Evolutionary conservation across 2,888 invertebrate genomes (phyloP).

Genomic region (Teleogryllus oceanicus): DNA sequence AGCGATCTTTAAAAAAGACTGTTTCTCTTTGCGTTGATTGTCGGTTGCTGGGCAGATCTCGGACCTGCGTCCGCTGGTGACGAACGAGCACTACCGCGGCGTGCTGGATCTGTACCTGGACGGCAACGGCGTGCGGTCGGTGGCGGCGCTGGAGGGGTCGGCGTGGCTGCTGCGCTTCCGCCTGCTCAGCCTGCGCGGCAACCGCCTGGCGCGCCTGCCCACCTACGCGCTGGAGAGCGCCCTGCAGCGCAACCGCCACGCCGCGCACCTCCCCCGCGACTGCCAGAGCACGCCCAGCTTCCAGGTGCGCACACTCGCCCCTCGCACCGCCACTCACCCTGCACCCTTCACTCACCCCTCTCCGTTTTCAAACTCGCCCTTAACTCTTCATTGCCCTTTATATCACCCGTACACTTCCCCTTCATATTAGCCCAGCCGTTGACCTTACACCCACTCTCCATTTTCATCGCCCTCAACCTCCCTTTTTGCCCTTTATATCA

Average conservation of each 20-base stretch:
- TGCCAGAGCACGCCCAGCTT: conserved; percentile 76
- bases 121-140: conserved; percentile 65
- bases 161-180: conserved; percentile 75
- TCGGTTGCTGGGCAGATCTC: conserved; percentile 52
- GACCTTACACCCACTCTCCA: no score
- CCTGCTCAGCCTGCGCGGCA: conserved; percentile 71
- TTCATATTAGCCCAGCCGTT: no score
- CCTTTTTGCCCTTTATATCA: no score
- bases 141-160: conserved; percentile 69
- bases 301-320: conserved; percentile 51
- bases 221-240: conserved; percentile 78
- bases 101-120: conserved; percentile 74
- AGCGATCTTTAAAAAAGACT: no score
- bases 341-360: no score
- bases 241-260: conserved; percentile 66
- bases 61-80: conserved; percentile 59
- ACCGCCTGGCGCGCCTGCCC: conserved; percentile 69
- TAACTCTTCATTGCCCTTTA: no score
- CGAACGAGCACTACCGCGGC: conserved; percentile 63
- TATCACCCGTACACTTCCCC: no score
- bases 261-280: conserved; percentile 66
- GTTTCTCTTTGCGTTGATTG: no score
- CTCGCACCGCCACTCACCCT: no score
- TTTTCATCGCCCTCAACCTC: no score
- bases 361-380: no score